Evolutionary conservation across 1,140 invertebrate species (phyloP).

Genomic region (Sminthurinus signatus): DNA sequence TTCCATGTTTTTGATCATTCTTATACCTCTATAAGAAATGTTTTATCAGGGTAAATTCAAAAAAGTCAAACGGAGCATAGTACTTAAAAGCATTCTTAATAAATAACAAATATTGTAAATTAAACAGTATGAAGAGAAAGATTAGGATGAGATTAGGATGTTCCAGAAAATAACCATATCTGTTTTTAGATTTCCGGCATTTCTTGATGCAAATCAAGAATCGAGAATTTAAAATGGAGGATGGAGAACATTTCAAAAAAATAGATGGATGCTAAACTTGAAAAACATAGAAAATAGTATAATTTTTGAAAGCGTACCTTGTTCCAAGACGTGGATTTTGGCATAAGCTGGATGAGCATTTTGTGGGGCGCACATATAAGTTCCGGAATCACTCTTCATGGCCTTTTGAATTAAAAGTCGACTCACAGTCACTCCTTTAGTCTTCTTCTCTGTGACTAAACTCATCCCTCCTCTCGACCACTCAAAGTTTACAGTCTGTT

Average conservation of each 20-base stretch:
- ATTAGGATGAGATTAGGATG: too few species aligned
- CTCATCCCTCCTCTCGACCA: slow-evolving; percentile 39
- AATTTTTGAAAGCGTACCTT: slow-evolving; percentile 56
- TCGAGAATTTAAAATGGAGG: background rate
- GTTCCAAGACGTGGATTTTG: slow-evolving; percentile 66
- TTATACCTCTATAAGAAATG: too few species aligned
- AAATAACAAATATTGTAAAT: too few species aligned
- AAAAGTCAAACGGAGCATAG: too few species aligned
- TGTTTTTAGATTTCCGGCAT: background rate
- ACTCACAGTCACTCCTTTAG: slow-evolving; percentile 56
- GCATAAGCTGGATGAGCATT: slow-evolving; percentile 68
- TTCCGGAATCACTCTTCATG: slow-evolving; percentile 44
- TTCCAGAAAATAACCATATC: too few species aligned
- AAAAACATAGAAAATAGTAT: background rate
- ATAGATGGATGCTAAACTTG: background rate
- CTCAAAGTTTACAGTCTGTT: slow-evolving; percentile 39
- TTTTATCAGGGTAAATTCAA: too few species aligned
- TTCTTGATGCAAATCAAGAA: background rate
- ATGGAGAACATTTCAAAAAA: background rate
- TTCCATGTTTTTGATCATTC: too few species aligned
- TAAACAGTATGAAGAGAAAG: too few species aligned
- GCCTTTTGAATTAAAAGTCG: slow-evolving; percentile 64
- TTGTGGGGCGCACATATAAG: slow-evolving; percentile 55
- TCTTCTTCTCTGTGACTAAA: slow-evolving; percentile 39
- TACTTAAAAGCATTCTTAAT: too few species aligned